These are phyloP conservation scores for Diceros bicornis DNA, from an alignment of 2,797 vertebrate species.

Conservation along the genomic window DNA sequence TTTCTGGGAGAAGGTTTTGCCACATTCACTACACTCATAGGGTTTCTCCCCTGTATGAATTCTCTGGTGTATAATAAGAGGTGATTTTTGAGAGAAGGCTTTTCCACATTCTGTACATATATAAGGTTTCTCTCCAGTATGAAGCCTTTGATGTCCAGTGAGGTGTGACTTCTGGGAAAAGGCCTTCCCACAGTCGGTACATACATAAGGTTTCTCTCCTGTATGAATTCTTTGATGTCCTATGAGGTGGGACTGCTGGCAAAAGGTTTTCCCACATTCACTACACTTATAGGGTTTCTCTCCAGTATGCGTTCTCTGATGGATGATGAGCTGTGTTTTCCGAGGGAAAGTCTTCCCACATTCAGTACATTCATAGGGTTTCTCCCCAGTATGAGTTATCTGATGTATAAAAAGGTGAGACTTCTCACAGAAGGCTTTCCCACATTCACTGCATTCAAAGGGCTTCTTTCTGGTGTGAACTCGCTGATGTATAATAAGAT, in stretches of 20 bases:
- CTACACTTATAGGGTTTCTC: constrained; percentile 56
- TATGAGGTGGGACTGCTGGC: constrained; percentile 45
- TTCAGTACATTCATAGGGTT: constrained; percentile 64
- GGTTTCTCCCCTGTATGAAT: constrained; percentile 46
- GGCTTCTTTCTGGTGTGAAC: constrained; percentile 69
- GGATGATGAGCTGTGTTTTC: constrained; percentile 71
- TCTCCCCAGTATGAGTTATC: constrained; percentile 31
- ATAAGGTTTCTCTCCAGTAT: constrained; percentile 56
- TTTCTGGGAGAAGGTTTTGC: constrained; percentile 41
- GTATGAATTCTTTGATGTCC: constrained; percentile 68
- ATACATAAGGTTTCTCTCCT: constrained; percentile 31
- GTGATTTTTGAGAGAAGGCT: constrained; percentile 34
- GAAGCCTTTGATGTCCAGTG: constrained; percentile 32
- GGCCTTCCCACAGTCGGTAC: constrained; percentile 38
- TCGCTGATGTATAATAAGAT: constrained; percentile 64
- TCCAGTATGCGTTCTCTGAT: constrained; percentile 68
- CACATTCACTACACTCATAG: not conserved
- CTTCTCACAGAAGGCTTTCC: constrained; percentile 66
- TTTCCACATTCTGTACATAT: constrained; percentile 27
- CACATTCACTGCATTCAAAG: constrained; percentile 55
- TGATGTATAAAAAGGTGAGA: constrained; percentile 50
- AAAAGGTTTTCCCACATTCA: constrained; percentile 66
- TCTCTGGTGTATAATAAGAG: not conserved
- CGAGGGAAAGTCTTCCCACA: constrained; percentile 73
- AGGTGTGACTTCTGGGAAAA: constrained; percentile 50